Evolutionary conservation across 2,888 invertebrate species (phyloP), one percentile per base, ranked within the genome.

Genomic region (Oxycera nigricornis): DNA sequence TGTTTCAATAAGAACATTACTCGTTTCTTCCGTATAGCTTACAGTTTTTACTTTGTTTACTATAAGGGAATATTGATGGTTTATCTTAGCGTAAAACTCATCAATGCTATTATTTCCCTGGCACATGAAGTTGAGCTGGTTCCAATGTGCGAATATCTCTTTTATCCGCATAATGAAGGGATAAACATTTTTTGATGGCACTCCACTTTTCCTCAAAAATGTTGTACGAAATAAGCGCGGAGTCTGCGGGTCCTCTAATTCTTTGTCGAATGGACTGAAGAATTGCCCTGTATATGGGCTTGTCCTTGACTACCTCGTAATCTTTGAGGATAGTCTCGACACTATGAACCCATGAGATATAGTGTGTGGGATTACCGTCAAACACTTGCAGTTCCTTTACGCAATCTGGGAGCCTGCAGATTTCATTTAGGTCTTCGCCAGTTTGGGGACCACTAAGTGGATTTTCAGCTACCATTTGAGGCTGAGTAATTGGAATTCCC

Each of bases 341-440:
- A 17, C 39, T 62, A 31, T 62, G 62, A 22, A 62, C 20, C 62
- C 62, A 62, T 2, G 62, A 62, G 6, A 62, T 7, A 62, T 62
- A 62, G 3, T 62, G 31, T 20, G 17, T 20, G 3, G 31, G 62
- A 17, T 62, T 57, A 6, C 57, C 57, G 26, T 57, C 57, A 57
- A 57, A 57, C 4, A 57, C 57, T 57, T 57, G 57, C 28, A 62
- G 39, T 9, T 62, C 39, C 35, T 20, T 62, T 11, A 62, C 62
- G 17, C n/a, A 46, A 41, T 72, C 74, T 0, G 70, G 72, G 26
- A 74, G 59, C 14, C 61, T 70, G 2, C 35, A 61, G 2, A 74
- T 74, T 20, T 57, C 57, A 30, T 61, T 26, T 2, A 74, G 28
- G 14, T 55, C 70, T 9, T 67, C 14, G 22, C 41, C 39, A 6